A percentile compares a stretch with the other conserved stretches of the same genome.
Evolutionary conservation across 2,797 vertebrate species (phyloP).

Genomic region (Hydrocynus forskahlii): DNA sequence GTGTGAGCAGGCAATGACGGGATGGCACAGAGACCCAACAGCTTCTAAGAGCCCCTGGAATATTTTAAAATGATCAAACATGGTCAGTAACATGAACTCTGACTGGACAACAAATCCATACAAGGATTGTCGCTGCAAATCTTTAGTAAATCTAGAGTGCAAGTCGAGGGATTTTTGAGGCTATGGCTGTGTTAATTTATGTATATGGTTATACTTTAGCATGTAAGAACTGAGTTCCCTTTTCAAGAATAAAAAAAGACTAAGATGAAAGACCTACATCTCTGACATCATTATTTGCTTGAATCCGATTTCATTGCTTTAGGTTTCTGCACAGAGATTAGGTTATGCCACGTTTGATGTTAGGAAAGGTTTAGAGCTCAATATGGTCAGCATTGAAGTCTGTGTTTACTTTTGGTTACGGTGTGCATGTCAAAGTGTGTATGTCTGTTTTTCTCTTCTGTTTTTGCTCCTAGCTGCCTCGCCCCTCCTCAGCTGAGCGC

Average conservation of each 20-base stretch:
- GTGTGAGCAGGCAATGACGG: not conserved
- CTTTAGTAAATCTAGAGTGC: not conserved
- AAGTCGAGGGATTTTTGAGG: not conserved
- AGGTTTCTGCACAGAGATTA: conserved; percentile 30
- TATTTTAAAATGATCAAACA: not conserved
- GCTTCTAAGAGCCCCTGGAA: not conserved
- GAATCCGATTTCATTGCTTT: conserved; percentile 46
- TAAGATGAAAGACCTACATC: conserved; percentile 36
- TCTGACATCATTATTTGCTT: conserved; percentile 54
- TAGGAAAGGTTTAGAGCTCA: conserved; percentile 5
- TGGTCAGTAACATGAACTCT: not conserved
- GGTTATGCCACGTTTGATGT: conserved; percentile 11
- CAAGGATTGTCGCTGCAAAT: conserved; percentile 16
- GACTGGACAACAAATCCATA: conserved; percentile 1
- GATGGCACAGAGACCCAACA: not conserved
- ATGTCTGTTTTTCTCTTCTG: conserved; percentile 65
- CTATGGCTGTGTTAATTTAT: conserved; percentile 12
- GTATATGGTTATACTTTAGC: conserved; percentile 23
- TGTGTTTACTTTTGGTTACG: conserved; percentile 25
- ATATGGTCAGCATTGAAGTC: not conserved
- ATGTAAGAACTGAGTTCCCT: conserved; percentile 19
- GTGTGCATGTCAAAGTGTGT: conserved; percentile 64
- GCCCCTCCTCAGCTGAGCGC: conserved; percentile 90
- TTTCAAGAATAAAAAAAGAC: conserved; percentile 35
- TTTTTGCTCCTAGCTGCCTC: conserved; percentile 78